Evolutionary conservation across 64 coral and sea anemone species (phyloP).

Genomic region (Acropora yongei): DNA sequence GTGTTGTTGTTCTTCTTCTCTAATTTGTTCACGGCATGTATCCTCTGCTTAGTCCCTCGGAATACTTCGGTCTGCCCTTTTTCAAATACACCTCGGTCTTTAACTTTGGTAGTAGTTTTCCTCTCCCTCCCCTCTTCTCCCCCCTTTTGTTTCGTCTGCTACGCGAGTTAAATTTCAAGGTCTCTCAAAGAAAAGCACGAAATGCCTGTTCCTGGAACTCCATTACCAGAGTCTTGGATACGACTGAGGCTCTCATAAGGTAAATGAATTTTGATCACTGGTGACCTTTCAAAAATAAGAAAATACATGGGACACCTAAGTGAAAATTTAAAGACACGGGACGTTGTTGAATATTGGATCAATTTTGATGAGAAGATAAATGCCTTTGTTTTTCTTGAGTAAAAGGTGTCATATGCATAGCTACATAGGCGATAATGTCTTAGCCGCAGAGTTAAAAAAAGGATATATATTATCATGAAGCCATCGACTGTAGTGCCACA

Average conservation of each 20-base stretch:
- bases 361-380: neutral
- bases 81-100: neutral
- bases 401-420: neutral
- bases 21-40: conserved; percentile 1
- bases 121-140: neutral
- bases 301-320: neutral
- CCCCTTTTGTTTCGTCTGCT: neutral
- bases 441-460: neutral
- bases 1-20: neutral
- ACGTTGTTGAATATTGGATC: neutral
- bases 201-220: neutral
- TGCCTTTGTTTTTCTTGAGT: neutral
- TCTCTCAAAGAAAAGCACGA: neutral
- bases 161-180: neutral
- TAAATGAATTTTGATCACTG: neutral
- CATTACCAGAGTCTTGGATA: neutral
- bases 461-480: neutral
- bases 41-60: neutral
- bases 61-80: neutral
- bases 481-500: neutral
- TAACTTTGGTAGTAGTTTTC: neutral
- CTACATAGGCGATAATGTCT: neutral
- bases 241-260: neutral
- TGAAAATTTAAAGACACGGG: neutral
- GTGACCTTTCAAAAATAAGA: conserved; percentile 1